phyloP scores from a whole-genome alignment of 2,113 vertebrate genomes.

The Conger conger region DNA sequence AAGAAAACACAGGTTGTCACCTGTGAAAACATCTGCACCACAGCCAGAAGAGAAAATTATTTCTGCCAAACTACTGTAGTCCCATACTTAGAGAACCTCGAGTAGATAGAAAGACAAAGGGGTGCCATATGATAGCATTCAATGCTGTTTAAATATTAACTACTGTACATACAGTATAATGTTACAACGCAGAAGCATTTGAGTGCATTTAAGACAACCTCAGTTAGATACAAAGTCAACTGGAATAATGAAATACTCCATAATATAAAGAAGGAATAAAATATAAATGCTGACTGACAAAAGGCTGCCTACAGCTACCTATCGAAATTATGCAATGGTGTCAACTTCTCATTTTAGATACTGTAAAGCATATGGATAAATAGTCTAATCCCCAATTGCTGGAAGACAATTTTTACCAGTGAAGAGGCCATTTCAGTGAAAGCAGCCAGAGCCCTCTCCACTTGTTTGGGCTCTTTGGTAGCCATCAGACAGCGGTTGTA shows the following conservation, averaged over 20 bases:
- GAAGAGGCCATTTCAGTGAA: constrained; percentile 56
- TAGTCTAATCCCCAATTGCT: background rate
- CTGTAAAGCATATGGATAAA: too few relatives aligned
- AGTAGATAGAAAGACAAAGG: background rate
- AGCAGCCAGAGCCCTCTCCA: constrained; percentile 51
- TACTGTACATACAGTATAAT: too few relatives aligned
- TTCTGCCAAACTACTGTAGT: background rate
- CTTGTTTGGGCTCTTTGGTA: constrained; percentile 48
- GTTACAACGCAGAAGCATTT: too few relatives aligned
- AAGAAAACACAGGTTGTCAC: constrained; percentile 4
- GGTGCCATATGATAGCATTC: too few relatives aligned
- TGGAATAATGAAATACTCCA: too few relatives aligned
- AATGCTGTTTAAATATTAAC: too few relatives aligned
- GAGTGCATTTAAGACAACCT: too few relatives aligned
- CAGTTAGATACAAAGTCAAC: too few relatives aligned
- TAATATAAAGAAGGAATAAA: too few relatives aligned
- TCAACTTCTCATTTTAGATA: background rate
- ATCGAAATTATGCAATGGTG: background rate
- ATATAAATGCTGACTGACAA: too few relatives aligned
- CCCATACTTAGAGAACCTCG: background rate
- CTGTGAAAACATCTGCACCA: constrained; percentile 2
- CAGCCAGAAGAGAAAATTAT: background rate
- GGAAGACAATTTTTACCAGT: constrained; percentile 40
- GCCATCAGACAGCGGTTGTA: constrained; percentile 57
- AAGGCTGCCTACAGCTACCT: too few relatives aligned